Conservation (phyloP, 2,113 vertebrate genomes). For the Erinaceus europaeus region DNA sequence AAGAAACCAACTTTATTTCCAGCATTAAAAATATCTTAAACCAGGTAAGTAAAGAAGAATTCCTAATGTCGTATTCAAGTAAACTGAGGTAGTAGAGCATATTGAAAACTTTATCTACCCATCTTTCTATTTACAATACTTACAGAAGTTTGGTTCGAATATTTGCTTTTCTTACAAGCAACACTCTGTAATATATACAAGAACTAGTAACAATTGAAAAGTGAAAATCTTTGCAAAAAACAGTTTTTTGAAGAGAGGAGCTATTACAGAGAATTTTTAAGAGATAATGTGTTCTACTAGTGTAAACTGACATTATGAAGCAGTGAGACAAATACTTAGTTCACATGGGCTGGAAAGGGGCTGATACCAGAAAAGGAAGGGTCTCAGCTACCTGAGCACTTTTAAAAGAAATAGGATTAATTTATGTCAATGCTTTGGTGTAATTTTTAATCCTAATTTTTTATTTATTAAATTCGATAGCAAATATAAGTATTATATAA, state of each 20-base stretch:
- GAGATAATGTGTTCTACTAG: conserved; percentile 54
- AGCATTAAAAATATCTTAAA: conserved; percentile 64
- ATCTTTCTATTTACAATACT: conserved; percentile 78
- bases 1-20: conserved; percentile 57
- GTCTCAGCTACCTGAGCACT: conserved; percentile 79
- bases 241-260: conserved; percentile 63
- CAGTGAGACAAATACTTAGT: conserved; percentile 49
- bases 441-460: conserved; percentile 65
- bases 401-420: conserved; percentile 68
- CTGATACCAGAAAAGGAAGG: conserved; percentile 74
- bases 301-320: conserved; percentile 63
- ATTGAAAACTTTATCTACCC: conserved; percentile 76
- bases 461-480: conserved; percentile 73
- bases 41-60: conserved; percentile 68
- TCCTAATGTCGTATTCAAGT: conserved; percentile 79
- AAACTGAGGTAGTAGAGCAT: conserved; percentile 86
- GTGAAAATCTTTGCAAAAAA: conserved; percentile 66
- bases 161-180: conserved; percentile 65
- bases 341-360: conserved; percentile 38
- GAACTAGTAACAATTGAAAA: conserved; percentile 42
- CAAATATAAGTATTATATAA: conserved; percentile 71
- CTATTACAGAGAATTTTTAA: conserved; percentile 74
- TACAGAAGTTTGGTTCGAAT: conserved; percentile 77
- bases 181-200: conserved; percentile 69
- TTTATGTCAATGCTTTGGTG: conserved; percentile 75